Evolutionary conservation across 2,113 vertebrate species (phyloP).

Genomic region (Ammospiza nelsoni): DNA sequence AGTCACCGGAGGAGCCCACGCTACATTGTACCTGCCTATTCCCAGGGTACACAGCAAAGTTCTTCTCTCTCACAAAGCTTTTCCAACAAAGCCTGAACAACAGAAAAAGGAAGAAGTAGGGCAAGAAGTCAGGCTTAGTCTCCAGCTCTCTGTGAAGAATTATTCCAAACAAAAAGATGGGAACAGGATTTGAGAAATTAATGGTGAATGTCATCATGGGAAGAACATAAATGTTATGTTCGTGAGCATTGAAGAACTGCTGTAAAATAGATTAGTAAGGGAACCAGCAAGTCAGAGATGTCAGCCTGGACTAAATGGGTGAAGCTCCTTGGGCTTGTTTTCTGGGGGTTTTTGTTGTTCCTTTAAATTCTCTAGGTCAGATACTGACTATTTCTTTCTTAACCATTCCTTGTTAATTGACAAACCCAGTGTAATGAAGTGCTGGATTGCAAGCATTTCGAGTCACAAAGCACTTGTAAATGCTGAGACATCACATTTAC

Average conservation of each 20-base stretch:
- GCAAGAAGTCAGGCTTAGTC: background rate
- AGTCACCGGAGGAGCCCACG: background rate
- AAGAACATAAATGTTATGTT: background rate
- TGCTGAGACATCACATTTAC: conserved; percentile 5
- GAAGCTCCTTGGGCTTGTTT: background rate
- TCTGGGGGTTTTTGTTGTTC: background rate
- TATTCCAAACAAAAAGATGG: background rate
- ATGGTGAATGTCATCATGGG: background rate
- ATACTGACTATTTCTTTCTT: background rate
- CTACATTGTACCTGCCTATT: background rate
- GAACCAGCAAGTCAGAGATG: background rate
- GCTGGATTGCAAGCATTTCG: background rate
- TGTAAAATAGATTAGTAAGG: background rate
- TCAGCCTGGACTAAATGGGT: background rate
- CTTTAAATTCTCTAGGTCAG: background rate
- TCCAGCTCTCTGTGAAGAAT: background rate
- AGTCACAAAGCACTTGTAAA: background rate
- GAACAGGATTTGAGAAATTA: background rate
- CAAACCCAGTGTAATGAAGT: background rate
- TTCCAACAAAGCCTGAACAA: background rate
- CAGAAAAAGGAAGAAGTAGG: background rate
- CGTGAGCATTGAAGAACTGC: background rate
- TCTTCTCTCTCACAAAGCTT: background rate
- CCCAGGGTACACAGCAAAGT: background rate
- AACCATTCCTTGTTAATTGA: background rate